Percentiles rank a stretch among this genome's conserved stretches.
phyloP scores from a whole-genome alignment of 2,113 vertebrate species.

The Lophura nycthemera region DNA sequence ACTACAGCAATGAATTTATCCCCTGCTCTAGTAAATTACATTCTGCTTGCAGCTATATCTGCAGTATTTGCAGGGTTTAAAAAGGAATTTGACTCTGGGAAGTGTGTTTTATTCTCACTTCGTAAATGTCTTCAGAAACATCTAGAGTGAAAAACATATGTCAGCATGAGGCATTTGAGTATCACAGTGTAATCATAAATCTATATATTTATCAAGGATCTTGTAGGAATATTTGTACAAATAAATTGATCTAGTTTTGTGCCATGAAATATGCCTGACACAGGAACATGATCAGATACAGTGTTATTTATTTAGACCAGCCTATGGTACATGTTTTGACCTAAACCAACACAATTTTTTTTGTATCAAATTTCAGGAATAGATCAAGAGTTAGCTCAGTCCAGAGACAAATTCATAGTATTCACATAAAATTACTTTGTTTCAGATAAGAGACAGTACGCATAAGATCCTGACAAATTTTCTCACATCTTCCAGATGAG shows the following conservation, averaged over 20 bases:
- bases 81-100: background rate
- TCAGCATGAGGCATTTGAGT: background rate
- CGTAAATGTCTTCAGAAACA: background rate
- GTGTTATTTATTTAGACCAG: background rate
- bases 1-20: background rate
- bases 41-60: background rate
- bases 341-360: background rate
- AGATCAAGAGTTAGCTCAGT: conserved; percentile 26
- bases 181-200: background rate
- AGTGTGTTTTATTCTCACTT: background rate
- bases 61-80: background rate
- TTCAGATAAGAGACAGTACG: background rate
- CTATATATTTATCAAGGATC: background rate
- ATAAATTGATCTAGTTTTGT: conserved; percentile 11
- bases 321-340: background rate
- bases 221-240: background rate
- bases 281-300: background rate
- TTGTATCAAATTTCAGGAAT: conserved; percentile 31
- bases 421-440: conserved; percentile 31
- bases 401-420: background rate
- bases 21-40: background rate
- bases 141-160: background rate
- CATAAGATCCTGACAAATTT: background rate
- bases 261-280: background rate
- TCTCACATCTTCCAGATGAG: background rate